phyloP scores from a whole-genome alignment of 2,888 invertebrate species.

The Ypsolopha sequella region DNA sequence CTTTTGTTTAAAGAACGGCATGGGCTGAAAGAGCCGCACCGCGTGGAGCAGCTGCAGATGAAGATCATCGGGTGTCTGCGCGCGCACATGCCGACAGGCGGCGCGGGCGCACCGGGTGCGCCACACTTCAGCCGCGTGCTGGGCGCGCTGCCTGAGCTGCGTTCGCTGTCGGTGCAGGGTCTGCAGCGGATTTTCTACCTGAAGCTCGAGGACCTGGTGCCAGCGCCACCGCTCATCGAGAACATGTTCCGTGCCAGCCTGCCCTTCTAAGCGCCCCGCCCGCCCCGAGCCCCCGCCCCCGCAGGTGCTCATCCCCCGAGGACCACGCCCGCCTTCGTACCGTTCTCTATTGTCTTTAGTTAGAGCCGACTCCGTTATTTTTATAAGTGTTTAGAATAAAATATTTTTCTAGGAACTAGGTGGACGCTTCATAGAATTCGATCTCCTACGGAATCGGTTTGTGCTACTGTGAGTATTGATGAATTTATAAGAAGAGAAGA shows the following conservation, averaged over 20 bases:
- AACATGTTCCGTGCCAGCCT: constrained; percentile 96
- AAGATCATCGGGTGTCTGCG: constrained; percentile 95
- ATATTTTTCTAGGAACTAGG: constrained; percentile 63
- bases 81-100: constrained; percentile 93
- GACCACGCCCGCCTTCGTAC: constrained; percentile 60
- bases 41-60: constrained; percentile 96
- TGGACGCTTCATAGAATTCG: constrained; percentile 50
- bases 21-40: constrained; percentile 90
- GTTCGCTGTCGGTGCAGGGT: constrained; percentile 93
- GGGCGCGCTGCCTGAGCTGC: constrained; percentile 92
- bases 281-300: constrained; percentile 12
- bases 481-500: constrained; percentile 24
- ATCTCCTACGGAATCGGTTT: constrained; percentile 65
- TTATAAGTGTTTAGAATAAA: constrained; percentile 53
- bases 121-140: constrained; percentile 95
- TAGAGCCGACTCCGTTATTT: constrained; percentile 64
- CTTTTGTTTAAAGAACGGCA: constrained; percentile 82
- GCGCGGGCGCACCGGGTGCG: constrained; percentile 88
- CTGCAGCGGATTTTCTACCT: constrained; percentile 95
- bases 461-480: constrained; percentile 34
- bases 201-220: constrained; percentile 92
- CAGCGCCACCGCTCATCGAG: constrained; percentile 93
- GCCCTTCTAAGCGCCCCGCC: constrained; percentile 78
- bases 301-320: constrained; percentile 22
- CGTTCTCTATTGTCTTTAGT: constrained; percentile 38